These are phyloP conservation scores for Drosophila merina DNA, from an alignment of 2,888 invertebrate species.

Conservation along the genomic window DNA sequence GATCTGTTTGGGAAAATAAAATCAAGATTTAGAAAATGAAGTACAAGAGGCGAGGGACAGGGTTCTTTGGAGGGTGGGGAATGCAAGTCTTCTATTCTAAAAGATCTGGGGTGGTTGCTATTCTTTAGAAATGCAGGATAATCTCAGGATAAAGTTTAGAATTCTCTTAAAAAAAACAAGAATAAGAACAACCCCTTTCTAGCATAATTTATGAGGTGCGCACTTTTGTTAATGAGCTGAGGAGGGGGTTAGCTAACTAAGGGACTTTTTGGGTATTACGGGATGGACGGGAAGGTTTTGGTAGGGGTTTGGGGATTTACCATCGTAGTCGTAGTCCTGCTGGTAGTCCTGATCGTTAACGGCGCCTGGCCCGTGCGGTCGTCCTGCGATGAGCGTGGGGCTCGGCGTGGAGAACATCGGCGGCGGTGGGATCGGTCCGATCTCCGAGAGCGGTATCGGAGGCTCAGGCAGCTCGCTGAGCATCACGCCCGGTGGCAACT, in stretches of 20 bases:
- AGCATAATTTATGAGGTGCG: conserved; percentile 72
- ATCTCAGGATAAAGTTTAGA: not conserved
- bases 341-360: conserved; percentile 83
- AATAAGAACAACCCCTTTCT: conserved; percentile 41
- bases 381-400: conserved; percentile 87
- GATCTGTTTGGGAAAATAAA: conserved; percentile 68
- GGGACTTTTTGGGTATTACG: conserved; percentile 2
- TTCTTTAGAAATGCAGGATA: not conserved
- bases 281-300: conserved; percentile 1
- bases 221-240: conserved; percentile 68
- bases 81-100: not conserved
- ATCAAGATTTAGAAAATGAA: not conserved
- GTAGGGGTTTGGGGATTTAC: conserved; percentile 82
- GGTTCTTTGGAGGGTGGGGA: not conserved
- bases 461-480: conserved; percentile 95
- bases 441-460: conserved; percentile 95
- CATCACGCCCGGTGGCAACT: conserved; percentile 86
- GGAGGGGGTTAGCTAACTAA: conserved; percentile 20
- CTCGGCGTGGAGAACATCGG: conserved; percentile 97
- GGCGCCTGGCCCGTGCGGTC: conserved; percentile 84
- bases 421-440: conserved; percentile 96
- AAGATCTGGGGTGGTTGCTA: not conserved
- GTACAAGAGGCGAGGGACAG: not conserved
- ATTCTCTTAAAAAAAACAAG: not conserved
- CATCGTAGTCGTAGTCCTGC: conserved; percentile 88